These are phyloP conservation scores for Acanthopagrus latus DNA, from an alignment of 2,797 vertebrate species.

Conservation along the genomic window DNA sequence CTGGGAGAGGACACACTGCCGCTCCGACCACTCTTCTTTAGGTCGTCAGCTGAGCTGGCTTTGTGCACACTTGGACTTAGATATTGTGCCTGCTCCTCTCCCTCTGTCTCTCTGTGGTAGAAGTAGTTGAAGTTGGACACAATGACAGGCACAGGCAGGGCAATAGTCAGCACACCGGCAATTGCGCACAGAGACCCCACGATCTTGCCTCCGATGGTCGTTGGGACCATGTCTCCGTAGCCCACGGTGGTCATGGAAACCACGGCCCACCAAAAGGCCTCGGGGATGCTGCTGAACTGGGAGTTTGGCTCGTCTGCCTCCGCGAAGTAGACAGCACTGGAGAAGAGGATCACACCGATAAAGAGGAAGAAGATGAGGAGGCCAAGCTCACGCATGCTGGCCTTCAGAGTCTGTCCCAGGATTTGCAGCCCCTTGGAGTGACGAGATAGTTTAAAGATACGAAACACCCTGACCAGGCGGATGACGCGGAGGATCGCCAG, in stretches of 20 bases:
- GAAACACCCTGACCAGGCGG: conserved; percentile 95
- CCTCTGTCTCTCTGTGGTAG: conserved; percentile 98
- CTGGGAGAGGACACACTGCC: conserved; percentile 96
- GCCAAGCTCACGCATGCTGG: conserved; percentile 96
- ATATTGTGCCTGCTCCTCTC: conserved; percentile 98
- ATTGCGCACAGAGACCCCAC: conserved; percentile 98
- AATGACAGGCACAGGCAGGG: conserved; percentile 96
- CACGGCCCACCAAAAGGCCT: conserved; percentile 99
- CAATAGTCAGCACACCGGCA: conserved; percentile 96
- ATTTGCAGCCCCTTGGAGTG: conserved; percentile 98
- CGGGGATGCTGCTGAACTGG: conserved; percentile 96
- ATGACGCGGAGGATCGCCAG: conserved; percentile 97
- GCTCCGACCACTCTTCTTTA: conserved; percentile 92
- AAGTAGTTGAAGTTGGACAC: conserved; percentile 99
- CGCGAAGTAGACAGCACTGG: conserved; percentile 98
- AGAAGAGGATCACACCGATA: conserved; percentile 99
- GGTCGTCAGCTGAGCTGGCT: conserved; percentile 90
- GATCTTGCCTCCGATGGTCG: conserved; percentile 98
- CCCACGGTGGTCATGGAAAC: conserved; percentile 99
- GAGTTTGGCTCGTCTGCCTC: conserved; percentile 95
- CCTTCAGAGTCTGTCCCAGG: conserved; percentile 97
- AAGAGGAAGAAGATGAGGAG: conserved; percentile 98
- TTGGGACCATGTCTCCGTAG: conserved; percentile 98
- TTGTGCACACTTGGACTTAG: conserved; percentile 95
- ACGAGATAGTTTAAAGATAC: conserved; percentile 98